A percentile compares a stretch with the other conserved stretches of the same genome.
Conservation (phyloP, 2,113 vertebrate genomes). For the Caranx ignobilis region DNA sequence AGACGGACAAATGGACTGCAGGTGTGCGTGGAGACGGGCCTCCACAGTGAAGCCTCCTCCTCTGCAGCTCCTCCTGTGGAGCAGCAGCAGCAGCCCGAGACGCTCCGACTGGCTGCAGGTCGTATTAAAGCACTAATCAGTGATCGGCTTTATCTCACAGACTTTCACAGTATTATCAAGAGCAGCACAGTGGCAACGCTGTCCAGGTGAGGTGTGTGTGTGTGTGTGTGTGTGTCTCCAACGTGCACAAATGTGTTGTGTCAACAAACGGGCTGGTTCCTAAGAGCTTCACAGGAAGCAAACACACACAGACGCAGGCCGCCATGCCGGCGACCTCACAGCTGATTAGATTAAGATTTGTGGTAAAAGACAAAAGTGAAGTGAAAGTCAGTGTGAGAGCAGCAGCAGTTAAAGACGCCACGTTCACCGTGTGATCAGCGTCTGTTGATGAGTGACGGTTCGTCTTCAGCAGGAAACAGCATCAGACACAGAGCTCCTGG, state of each 20-base stretch:
- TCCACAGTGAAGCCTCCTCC: not conserved
- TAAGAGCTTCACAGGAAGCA: constrained; percentile 8
- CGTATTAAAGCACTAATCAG: not conserved
- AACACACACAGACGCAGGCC: not conserved
- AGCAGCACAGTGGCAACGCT: not conserved
- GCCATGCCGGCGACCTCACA: not conserved
- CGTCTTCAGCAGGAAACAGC: too few species aligned
- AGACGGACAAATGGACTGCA: not conserved
- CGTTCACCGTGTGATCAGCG: too few species aligned
- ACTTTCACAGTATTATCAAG: not conserved
- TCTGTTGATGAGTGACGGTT: too few species aligned
- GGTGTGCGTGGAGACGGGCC: not conserved
- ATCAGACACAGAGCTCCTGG: too few species aligned
- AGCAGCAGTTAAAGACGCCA: too few species aligned
- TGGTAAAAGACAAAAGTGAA: not conserved
- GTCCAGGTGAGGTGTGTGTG: not conserved
- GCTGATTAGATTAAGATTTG: constrained; percentile 20
- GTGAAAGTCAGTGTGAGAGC: too few species aligned
- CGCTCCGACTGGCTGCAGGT: too few species aligned
- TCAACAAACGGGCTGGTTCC: constrained; percentile 36
- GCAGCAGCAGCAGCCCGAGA: not conserved
- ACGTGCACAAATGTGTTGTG: not conserved
- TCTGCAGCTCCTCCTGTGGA: not conserved
- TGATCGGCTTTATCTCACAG: not conserved
- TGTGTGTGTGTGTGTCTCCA: not conserved